These are phyloP conservation scores for Tupiocoris notatus DNA, from an alignment of 2,888 invertebrate genomes.

Conservation along the genomic window DNA sequence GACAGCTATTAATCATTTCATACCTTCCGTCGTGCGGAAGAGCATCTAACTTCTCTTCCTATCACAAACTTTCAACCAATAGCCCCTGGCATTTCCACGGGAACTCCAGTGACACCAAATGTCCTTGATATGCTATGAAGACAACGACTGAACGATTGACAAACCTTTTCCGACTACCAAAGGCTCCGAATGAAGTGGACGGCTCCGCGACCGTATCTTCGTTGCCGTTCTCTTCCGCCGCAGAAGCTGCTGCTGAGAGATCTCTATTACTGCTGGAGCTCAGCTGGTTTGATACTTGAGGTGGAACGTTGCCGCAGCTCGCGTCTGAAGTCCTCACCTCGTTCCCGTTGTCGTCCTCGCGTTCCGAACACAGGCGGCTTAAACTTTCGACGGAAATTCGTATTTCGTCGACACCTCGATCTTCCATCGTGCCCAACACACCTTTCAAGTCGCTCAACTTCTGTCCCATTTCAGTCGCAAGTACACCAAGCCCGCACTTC, in stretches of 20 bases:
- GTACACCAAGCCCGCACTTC: background rate
- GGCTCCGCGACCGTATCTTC: constrained; percentile 4
- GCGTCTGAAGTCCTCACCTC: constrained; percentile 35
- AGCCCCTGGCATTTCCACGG: no score
- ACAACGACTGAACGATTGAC: background rate
- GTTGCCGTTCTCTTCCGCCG: constrained; percentile 47
- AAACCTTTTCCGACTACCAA: constrained; percentile 21
- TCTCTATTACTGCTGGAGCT: background rate
- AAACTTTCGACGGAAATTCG: constrained; percentile 46
- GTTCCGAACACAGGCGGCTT: constrained; percentile 43
- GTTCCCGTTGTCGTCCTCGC: constrained; percentile 43
- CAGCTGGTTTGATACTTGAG: background rate
- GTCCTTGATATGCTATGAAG: no score
- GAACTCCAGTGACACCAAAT: background rate
- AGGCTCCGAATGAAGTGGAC: constrained; percentile 24
- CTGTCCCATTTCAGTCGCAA: constrained; percentile 50
- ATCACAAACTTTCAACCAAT: no score
- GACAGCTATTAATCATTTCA: no score
- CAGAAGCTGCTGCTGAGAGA: constrained; percentile 2
- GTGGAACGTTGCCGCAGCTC: constrained; percentile 17
- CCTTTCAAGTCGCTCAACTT: constrained; percentile 51
- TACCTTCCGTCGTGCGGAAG: no score
- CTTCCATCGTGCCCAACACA: constrained; percentile 51
- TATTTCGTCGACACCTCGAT: constrained; percentile 48
- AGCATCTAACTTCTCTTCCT: no score